A percentile compares a stretch with the other conserved stretches of the same genome.
Evolutionary conservation across 1,140 invertebrate species (phyloP).

Genomic region (Drosophila ercepeae): DNA sequence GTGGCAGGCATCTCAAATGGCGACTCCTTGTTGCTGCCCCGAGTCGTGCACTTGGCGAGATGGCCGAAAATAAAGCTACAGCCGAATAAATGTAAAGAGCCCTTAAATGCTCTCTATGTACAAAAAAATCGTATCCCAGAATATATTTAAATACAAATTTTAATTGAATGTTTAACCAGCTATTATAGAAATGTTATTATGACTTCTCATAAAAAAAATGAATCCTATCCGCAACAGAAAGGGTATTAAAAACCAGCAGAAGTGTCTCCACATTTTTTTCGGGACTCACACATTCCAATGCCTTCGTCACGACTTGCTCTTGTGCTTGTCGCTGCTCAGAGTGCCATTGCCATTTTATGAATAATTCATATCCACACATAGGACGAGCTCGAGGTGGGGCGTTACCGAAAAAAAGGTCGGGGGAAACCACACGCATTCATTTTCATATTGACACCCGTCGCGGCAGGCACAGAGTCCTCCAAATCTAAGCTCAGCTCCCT

Average conservation of each 20-base stretch:
- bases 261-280: conserved; percentile 9
- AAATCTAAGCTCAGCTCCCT: conserved; percentile 40
- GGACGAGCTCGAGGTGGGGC: conserved; percentile 22
- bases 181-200: no score
- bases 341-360: conserved; percentile 80
- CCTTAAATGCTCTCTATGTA: not conserved
- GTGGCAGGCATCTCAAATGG: conserved; percentile 60
- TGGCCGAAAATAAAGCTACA: conserved; percentile 17
- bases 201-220: not conserved
- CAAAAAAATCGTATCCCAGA: not conserved
- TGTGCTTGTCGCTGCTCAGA: conserved; percentile 62
- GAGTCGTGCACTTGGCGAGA: conserved; percentile 57
- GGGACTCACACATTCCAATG: conserved; percentile 45
- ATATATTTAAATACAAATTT: not conserved
- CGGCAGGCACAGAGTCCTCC: conserved; percentile 52
- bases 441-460: conserved; percentile 77
- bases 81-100: not conserved
- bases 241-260: conserved; percentile 11
- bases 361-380: conserved; percentile 76
- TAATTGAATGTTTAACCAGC: no score
- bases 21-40: conserved; percentile 48
- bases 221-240: not conserved
- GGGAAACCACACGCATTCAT: conserved; percentile 63
- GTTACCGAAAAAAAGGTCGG: conserved; percentile 5
- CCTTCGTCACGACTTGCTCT: conserved; percentile 63